Conservation (phyloP, 1,140 invertebrate species). For the Mizuhopecten yessoensis region DNA sequence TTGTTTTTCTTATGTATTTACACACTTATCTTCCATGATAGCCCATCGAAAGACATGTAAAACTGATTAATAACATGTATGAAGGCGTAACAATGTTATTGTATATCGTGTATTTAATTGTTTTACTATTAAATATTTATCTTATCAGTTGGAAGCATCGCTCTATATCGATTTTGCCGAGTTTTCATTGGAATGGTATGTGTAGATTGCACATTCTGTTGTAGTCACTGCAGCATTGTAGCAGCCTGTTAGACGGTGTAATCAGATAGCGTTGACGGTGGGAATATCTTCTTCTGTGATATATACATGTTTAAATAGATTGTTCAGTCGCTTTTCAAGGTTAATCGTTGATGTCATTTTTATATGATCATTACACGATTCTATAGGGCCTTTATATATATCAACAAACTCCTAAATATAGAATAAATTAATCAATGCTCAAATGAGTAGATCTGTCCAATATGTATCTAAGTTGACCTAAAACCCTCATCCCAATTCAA, state of each 20-base stretch:
- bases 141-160: not conserved
- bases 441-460: too few species aligned
- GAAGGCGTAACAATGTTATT: conserved; percentile 26
- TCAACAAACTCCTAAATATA: too few species aligned
- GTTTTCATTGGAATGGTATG: not conserved
- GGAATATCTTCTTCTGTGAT: not conserved
- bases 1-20: not conserved
- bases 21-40: not conserved
- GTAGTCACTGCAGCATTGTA: not conserved
- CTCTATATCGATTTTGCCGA: not conserved
- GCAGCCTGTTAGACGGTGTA: too few species aligned
- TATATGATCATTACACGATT: too few species aligned
- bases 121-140: conserved; percentile 13
- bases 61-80: not conserved
- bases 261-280: not conserved
- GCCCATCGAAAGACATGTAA: not conserved
- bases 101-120: not conserved
- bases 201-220: not conserved
- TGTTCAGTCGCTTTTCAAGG: not conserved
- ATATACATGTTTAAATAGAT: not conserved
- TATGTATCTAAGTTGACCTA: too few species aligned
- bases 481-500: too few species aligned
- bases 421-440: too few species aligned
- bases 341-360: not conserved
- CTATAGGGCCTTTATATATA: too few species aligned